Percentiles rank a stretch among this genome's conserved stretches.
These are phyloP conservation scores for Hydrozoanthus tunicans DNA, from an alignment of 64 coral and sea anemone species.

Conservation along the genomic window DNA sequence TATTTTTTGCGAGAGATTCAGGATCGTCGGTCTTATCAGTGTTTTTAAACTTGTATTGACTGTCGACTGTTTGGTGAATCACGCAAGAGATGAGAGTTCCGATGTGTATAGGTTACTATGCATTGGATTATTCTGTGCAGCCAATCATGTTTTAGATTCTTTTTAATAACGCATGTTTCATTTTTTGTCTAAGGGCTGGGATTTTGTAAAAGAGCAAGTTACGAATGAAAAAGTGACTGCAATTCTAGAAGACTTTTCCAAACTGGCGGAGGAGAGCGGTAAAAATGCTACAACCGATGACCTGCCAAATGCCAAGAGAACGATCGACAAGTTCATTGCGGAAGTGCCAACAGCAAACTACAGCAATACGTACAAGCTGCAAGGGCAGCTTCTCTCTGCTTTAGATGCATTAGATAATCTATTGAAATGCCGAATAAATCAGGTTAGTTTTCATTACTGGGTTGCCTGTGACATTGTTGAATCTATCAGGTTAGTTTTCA, in stretches of 20 bases:
- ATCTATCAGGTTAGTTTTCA: neutral
- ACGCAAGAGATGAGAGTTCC: too few species aligned
- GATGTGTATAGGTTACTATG: too few species aligned
- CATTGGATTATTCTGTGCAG: too few species aligned
- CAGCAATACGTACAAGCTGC: neutral
- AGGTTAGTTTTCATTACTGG: neutral
- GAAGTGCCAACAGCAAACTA: neutral
- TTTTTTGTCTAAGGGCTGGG: neutral
- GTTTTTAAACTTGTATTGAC: too few species aligned
- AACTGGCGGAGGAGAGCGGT: conserved; percentile 1
- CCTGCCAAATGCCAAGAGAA: neutral
- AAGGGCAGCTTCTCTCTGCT: neutral
- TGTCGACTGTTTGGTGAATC: too few species aligned
- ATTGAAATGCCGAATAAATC: neutral
- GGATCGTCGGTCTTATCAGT: too few species aligned
- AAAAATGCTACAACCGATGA: neutral
- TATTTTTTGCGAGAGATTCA: too few species aligned
- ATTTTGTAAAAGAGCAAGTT: neutral
- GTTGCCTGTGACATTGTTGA: neutral
- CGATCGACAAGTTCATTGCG: conserved; percentile 2
- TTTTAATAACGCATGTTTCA: neutral
- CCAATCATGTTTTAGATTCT: too few species aligned
- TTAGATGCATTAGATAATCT: neutral
- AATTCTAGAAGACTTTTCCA: neutral
- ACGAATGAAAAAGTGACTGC: neutral